A percentile compares a stretch with the other conserved stretches of the same genome.
Evolutionary conservation across 2,797 vertebrate species (phyloP).

Genomic region (Erethizon dorsatum): DNA sequence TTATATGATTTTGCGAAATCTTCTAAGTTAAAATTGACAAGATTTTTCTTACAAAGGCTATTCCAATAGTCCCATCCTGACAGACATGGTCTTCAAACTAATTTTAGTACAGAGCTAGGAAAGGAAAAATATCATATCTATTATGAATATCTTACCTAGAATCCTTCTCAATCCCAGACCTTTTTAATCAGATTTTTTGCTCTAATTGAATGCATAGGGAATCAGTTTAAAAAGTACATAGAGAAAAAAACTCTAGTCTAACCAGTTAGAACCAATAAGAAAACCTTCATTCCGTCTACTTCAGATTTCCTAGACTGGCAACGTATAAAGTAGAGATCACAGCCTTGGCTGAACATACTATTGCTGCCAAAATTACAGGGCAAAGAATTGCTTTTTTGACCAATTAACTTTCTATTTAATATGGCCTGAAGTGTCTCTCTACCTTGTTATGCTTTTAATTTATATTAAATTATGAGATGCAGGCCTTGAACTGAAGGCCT

Average conservation of each 20-base stretch:
- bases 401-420: constrained; percentile 73
- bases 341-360: not conserved
- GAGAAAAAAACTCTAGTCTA: not conserved
- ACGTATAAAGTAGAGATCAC: not conserved
- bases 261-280: constrained; percentile 37
- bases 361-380: constrained; percentile 39
- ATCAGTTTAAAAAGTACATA: not conserved
- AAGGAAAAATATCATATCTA: constrained; percentile 45
- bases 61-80: constrained; percentile 47
- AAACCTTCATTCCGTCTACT: not conserved
- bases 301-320: constrained; percentile 29
- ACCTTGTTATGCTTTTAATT: constrained; percentile 63
- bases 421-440: constrained; percentile 12
- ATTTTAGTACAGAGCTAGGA: constrained; percentile 27
- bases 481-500: not conserved
- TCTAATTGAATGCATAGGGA: constrained; percentile 31
- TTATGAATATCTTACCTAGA: constrained; percentile 50
- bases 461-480: constrained; percentile 59
- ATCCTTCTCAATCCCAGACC: constrained; percentile 27
- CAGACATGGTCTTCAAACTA: constrained; percentile 55
- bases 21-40: constrained; percentile 63
- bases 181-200: constrained; percentile 66
- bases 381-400: constrained; percentile 36
- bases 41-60: constrained; percentile 8
- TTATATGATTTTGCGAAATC: constrained; percentile 35